These are phyloP conservation scores for Ctenicera cuprea DNA, from an alignment of 2,888 invertebrate genomes.

Conservation along the genomic window DNA sequence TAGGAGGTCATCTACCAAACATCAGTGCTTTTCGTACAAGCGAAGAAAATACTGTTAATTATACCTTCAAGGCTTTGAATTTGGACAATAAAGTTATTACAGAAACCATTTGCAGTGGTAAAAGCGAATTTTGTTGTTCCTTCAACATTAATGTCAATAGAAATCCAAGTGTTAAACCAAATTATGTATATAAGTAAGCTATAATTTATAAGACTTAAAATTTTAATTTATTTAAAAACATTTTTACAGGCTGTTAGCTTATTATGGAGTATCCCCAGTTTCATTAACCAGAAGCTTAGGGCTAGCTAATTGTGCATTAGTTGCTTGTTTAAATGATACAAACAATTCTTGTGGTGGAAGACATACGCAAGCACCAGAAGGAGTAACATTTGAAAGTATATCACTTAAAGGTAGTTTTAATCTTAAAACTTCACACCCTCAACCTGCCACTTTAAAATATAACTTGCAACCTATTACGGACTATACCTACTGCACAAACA, in stretches of 20 bases:
- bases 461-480: conserved; percentile 54
- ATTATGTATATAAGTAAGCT: conserved; percentile 54
- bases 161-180: conserved; percentile 18
- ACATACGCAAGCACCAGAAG: conserved; percentile 21
- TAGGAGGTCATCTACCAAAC: conserved; percentile 1
- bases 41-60: conserved; percentile 48
- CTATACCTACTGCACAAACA: conserved; percentile 57
- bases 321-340: conserved; percentile 55
- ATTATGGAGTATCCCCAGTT: conserved; percentile 54
- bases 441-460: conserved; percentile 57
- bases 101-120: conserved; percentile 51
- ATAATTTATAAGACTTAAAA: neutral
- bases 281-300: conserved; percentile 50
- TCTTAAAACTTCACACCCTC: conserved; percentile 45
- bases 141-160: conserved; percentile 48
- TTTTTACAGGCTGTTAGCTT: conserved; percentile 50
- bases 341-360: conserved; percentile 53
- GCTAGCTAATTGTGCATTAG: conserved; percentile 57
- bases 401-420: conserved; percentile 48
- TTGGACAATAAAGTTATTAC: conserved; percentile 39
- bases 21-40: conserved; percentile 16
- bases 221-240: neutral
- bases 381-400: conserved; percentile 51
- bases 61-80: conserved; percentile 51
- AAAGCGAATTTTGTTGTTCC: conserved; percentile 52